Conservation (phyloP, 37 sponge, comb jelly and placozoan genomes). For the Oopsacas minuta region DNA sequence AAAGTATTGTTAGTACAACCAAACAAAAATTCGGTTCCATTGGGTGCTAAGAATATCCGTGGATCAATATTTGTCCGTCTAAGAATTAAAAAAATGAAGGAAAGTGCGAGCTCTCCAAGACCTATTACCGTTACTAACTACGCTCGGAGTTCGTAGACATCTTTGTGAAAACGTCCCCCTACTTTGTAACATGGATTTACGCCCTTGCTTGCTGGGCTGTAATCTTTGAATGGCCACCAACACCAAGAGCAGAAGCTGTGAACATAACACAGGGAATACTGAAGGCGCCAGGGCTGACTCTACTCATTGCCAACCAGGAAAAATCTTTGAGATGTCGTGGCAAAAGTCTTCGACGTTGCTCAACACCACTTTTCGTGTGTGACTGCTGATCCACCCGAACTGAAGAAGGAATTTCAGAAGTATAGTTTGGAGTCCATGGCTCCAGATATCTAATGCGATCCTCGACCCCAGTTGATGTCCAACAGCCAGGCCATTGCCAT, state of each 20-base stretch:
- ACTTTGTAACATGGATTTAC: too few relatives aligned
- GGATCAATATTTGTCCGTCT: too few relatives aligned
- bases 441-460: neutral
- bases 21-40: too few relatives aligned
- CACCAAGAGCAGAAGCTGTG: slow-evolving; percentile 6
- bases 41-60: too few relatives aligned
- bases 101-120: too few relatives aligned
- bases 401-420: neutral
- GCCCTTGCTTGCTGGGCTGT: neutral
- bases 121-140: too few relatives aligned
- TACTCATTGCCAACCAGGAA: neutral
- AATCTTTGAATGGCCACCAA: neutral
- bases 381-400: neutral
- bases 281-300: neutral
- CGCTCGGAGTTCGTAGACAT: neutral
- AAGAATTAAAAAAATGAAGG: too few relatives aligned
- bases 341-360: neutral
- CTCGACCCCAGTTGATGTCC: neutral
- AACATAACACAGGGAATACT: slow-evolving; percentile 2
- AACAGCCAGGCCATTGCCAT: neutral
- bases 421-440: neutral
- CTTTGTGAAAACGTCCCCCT: neutral
- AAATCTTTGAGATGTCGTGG: neutral
- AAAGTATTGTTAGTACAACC: too few relatives aligned
- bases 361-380: neutral